These are phyloP conservation scores for Telmatochromis sp. DNA, from an alignment of 2,113 vertebrate species.

Conservation along the genomic window DNA sequence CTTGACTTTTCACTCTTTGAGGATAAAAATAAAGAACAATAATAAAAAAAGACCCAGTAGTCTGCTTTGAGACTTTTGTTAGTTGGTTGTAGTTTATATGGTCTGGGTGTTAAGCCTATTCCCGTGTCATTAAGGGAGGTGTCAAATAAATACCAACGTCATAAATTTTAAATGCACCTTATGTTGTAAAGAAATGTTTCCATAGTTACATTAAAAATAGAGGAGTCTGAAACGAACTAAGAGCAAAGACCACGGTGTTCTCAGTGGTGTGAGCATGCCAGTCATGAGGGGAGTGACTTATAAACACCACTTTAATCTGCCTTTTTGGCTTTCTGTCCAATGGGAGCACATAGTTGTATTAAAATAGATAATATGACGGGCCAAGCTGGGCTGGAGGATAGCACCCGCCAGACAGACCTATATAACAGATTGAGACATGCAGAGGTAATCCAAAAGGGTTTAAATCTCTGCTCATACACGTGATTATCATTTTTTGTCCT, in stretches of 20 bases:
- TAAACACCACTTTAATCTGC: conserved; percentile 48
- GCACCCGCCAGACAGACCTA: conserved; percentile 64
- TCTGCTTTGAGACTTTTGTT: not conserved
- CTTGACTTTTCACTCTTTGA: not conserved
- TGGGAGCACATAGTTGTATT: conserved; percentile 46
- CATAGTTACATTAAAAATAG: not conserved
- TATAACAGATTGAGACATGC: conserved; percentile 67
- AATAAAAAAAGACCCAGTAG: accelerated
- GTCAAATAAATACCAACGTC: not conserved
- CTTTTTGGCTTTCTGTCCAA: conserved; percentile 39
- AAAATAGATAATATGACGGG: conserved; percentile 51
- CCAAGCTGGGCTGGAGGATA: conserved; percentile 14
- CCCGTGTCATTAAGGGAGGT: not conserved
- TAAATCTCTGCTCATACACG: conserved; percentile 65
- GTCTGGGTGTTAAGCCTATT: not conserved
- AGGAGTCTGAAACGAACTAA: not conserved
- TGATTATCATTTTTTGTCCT: conserved; percentile 45
- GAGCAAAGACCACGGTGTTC: not conserved
- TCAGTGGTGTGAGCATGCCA: not conserved
- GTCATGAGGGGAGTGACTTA: conserved; percentile 6
- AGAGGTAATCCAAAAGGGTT: conserved; percentile 72
- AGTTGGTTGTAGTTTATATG: not conserved
- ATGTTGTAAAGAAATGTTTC: not conserved
- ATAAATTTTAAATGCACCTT: not conserved
- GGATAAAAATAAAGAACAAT: not conserved